Evolutionary conservation across 2,113 vertebrate species (phyloP), one percentile per base, ranked within the genome.

Genomic region (Pelmatolapia mariae): DNA sequence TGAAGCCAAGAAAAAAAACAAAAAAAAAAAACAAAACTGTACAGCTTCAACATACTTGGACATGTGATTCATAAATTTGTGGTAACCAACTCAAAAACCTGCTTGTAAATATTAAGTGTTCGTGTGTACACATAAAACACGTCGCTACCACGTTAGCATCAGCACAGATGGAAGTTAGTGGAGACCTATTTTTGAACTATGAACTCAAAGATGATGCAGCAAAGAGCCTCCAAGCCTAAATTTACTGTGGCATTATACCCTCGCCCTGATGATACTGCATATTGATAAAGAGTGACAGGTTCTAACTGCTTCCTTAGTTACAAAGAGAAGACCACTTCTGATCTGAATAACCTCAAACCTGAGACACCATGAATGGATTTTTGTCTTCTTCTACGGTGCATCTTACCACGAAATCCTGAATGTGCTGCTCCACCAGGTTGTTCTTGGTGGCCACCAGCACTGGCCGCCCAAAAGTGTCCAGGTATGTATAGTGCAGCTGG

Each of bases 351-450:
- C 43, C 24, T 76, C 43, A 78, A 47, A 78, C 71, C 6, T 31
- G 31, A 79, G 10, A 24, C 2, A 61, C n/a, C n/a, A 3, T 36
- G 33, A 53, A 13, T 15, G 19, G 10, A 29, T 50, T 11, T 2
- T 19, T 7, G 8, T 38, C 9, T n/a, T 47, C 80, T 82, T 68
- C 38, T 56, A 33, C 4, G 3, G 19, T 36, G 45, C 10, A 52
- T 47, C 97, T 96, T 91, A 99, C 98, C 97, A 99, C 98, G 0
- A 99, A 96, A 91, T 99, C 99, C 93, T 99, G 98, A 90, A 99
- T 99, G 92, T 99, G 99, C 94, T 99, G 98, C 89, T 99, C 99
- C 83, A 99, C 98, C 92, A 99, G 94, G 82, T 99, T 99, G 83
- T 47, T 97, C 96, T 99, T 99, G 38, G 97, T 97, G 71, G 98